Base-by-base conservation (phyloP, 1,140 invertebrate genomes). In the Sinella curviseta region DNA sequence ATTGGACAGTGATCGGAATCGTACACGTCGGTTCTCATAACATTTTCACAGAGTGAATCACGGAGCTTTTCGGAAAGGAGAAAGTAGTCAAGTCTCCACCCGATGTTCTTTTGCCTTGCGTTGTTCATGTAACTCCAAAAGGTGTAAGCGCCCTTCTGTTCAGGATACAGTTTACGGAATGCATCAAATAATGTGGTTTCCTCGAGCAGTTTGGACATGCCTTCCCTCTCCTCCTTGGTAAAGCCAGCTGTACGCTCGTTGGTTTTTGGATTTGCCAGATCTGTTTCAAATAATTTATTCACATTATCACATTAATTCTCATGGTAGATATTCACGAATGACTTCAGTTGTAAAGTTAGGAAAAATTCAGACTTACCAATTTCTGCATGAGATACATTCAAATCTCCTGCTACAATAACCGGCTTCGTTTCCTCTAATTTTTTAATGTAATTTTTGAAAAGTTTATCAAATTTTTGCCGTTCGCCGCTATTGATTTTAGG, bases 81-180 rank as follows among this genome's bases (percentile, higher is more conserved):
- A 86, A 95, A 98, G 86, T 99, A 99, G 88, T 99, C 97, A 80
- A 99, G 88, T 86, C 97, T 90, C 95, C 97, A 99, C 86, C 98
- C 98, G 84, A 97, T 91, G 89, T 99, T 98, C 84, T 94, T 97
- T 1, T 90, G 88, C 78, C 97, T 89, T 28, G 94, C 89, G 86
- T 96, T 96, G 60, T 87, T 88, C 89, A 97, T 93, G 86, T 97
- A 97, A 1, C 93, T 92, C 97, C 97, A 99, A 86, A 96, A 99
- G 0, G 97, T 97, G 85, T 98, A 99, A 14, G 92, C 93, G 1
- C 89, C 92, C 17, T 89, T 92, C 84, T 91, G 89, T 12, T 98
- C 92, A 0, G 97, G 97, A 88, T 99, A 94, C 0, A 98, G 88
- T 81, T 93, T 88, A 55, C 98, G 89, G 85, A 92, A 99, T 0